A percentile compares a stretch with the other conserved stretches of the same genome.
Conservation (phyloP, 1,140 invertebrate species). For the Lamellibrachia luymesi region DNA sequence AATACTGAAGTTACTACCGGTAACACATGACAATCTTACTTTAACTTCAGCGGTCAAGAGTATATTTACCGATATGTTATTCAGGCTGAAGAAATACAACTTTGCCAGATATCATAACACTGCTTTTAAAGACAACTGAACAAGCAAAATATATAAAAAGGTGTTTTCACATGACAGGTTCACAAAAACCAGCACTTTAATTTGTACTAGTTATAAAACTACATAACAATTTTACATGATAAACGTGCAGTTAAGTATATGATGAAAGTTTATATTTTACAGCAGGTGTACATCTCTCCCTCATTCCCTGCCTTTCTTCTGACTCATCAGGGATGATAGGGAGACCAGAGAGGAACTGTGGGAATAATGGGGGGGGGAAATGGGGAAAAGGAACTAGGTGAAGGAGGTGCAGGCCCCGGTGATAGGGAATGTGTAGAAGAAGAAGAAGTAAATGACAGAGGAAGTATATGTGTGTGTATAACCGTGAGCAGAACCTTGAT, state of each 20-base stretch:
- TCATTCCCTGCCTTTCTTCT: too few relatives aligned
- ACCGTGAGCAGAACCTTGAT: slow-evolving; percentile 57
- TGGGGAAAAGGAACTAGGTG: background rate
- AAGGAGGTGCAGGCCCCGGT: background rate
- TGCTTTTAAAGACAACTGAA: too few relatives aligned
- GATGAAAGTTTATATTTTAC: background rate
- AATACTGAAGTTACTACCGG: background rate
- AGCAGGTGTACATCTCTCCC: background rate
- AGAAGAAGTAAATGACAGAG: slow-evolving; percentile 13
- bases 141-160: too few relatives aligned
- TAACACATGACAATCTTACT: background rate
- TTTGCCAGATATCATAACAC: background rate
- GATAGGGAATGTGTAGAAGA: background rate
- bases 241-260: too few relatives aligned
- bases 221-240: too few relatives aligned
- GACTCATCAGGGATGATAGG: background rate
- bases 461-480: background rate
- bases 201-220: too few relatives aligned
- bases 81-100: background rate
- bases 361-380: background rate
- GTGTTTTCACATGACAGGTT: too few relatives aligned
- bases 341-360: background rate
- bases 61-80: background rate
- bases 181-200: background rate
- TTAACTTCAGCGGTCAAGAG: background rate